phyloP scores from a whole-genome alignment of 2,797 vertebrate species.

The Silurus aristotelis region DNA sequence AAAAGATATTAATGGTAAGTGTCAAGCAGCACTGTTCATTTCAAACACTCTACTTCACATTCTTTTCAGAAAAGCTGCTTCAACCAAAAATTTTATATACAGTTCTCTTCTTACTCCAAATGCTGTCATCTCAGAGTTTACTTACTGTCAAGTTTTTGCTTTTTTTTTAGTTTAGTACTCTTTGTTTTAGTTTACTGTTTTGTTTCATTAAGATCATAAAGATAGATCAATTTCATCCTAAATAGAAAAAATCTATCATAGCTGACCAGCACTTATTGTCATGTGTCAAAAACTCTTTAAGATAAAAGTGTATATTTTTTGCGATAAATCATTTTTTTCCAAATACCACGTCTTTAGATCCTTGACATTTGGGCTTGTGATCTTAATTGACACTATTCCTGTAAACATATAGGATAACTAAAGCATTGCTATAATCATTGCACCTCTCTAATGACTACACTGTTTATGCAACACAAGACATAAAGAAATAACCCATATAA shows the following conservation, averaged over 20 bases:
- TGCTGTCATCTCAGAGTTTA: too few relatives aligned
- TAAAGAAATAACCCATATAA: slow-evolving; percentile 7
- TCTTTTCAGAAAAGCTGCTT: neutral
- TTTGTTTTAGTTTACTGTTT: neutral
- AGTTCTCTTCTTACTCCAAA: neutral
- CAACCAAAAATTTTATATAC: neutral
- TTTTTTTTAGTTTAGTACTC: neutral
- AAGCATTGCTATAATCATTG: neutral
- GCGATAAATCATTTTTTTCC: neutral
- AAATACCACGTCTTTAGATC: neutral
- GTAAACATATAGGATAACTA: slow-evolving; percentile 3
- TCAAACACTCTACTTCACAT: slow-evolving; percentile 49
- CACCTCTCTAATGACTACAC: neutral
- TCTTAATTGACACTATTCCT: neutral
- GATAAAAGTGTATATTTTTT: neutral
- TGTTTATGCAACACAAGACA: neutral
- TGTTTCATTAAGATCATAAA: neutral
- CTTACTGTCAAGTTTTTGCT: neutral
- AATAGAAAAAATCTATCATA: neutral
- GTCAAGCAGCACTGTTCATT: slow-evolving; percentile 24
- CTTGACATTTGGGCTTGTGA: neutral
- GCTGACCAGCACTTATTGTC: neutral
- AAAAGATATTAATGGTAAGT: slow-evolving; percentile 69
- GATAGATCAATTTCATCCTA: neutral
- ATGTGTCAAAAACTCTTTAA: neutral